Percentiles rank a stretch among this genome's conserved stretches.
Conservation (phyloP, 2,888 invertebrate genomes). For the Crepidodera aurea region DNA sequence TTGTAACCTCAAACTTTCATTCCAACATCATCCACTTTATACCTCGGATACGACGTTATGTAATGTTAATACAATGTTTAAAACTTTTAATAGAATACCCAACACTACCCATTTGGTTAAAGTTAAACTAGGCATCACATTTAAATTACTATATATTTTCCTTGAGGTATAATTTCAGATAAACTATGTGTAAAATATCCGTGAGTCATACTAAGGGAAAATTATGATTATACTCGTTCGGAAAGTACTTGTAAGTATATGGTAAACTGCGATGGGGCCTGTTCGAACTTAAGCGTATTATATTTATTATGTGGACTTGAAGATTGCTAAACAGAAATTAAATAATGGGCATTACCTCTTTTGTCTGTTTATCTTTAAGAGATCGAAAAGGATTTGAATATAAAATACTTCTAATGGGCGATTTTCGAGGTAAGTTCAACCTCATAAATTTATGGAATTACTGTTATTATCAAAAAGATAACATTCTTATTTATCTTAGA, state of each 20-base stretch:
- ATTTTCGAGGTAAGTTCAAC: slow-evolving; percentile 25
- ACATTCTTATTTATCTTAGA: slow-evolving; percentile 20
- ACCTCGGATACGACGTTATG: slow-evolving; percentile 33
- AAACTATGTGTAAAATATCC: slow-evolving; percentile 39
- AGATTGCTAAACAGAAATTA: slow-evolving; percentile 31
- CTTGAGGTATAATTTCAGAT: slow-evolving; percentile 35
- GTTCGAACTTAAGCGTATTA: slow-evolving; percentile 23
- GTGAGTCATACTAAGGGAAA: slow-evolving; percentile 31
- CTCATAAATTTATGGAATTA: slow-evolving; percentile 20
- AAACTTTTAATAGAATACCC: slow-evolving; percentile 34
- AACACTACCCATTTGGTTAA: slow-evolving; percentile 33
- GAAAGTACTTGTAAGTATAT: slow-evolving; percentile 34
- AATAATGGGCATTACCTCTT: slow-evolving; percentile 33
- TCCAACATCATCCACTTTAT: slow-evolving; percentile 17
- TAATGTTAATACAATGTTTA: slow-evolving; percentile 37
- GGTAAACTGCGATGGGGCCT: slow-evolving; percentile 23
- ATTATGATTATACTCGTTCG: slow-evolving; percentile 32
- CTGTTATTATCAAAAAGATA: slow-evolving; percentile 30
- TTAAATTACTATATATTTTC: slow-evolving; percentile 34
- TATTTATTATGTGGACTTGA: slow-evolving; percentile 27
- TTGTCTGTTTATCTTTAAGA: slow-evolving; percentile 25
- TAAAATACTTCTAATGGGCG: slow-evolving; percentile 26
- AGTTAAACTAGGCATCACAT: slow-evolving; percentile 44
- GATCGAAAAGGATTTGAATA: slow-evolving; percentile 35
- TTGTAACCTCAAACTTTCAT: not conserved